Base-by-base conservation (phyloP, 1,140 invertebrate species). In the Euwallacea similis region DNA sequence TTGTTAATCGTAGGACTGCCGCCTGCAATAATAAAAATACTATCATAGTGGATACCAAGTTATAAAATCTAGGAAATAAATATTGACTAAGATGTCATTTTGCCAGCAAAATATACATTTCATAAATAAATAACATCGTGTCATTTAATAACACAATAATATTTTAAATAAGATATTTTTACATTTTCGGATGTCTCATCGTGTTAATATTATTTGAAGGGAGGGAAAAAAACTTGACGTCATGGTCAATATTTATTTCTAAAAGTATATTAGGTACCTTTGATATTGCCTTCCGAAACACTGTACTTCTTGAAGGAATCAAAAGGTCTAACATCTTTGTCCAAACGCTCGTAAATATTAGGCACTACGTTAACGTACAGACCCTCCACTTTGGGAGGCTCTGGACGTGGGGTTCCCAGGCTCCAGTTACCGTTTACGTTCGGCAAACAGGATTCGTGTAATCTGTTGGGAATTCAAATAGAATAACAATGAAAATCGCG, bases 291-390 rank as follows among this genome's bases (percentile, higher is more conserved):
- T 60, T 80, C 76, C 76, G 81, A 82, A 62, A 81, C 79, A 66
- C 81, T 80, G 63, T 82, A 82, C 67, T 79, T 80, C 66, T 80
- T 79, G 69, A 74, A 80, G 69, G 76, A 72, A 61, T 74, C 60
- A 62, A 77, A 75, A 60, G 75, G 47, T 67, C 70, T 74, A 8
- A 76, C 74, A 47, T 75, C 74, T 58, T 77, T 79, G 54, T 76
- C 76, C 71, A 79, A 73, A 59, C 75, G 68, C 62, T 80, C 80
- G 21, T 64, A 77, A 69, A 80, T 75, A 79, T 77, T 79, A 80
- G 81, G 81, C 80, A 82, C 81, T 79, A 82, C 76, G 68, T 81
- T 81, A 43, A 75, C 74, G 66, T 76, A 79, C 46, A 81, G 72
- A 64, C 77, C 78, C 7, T 76, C 71, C 53, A 54, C 62, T 16